Conservation (phyloP, 2,797 vertebrate species). For the Galagoides demidoff region DNA sequence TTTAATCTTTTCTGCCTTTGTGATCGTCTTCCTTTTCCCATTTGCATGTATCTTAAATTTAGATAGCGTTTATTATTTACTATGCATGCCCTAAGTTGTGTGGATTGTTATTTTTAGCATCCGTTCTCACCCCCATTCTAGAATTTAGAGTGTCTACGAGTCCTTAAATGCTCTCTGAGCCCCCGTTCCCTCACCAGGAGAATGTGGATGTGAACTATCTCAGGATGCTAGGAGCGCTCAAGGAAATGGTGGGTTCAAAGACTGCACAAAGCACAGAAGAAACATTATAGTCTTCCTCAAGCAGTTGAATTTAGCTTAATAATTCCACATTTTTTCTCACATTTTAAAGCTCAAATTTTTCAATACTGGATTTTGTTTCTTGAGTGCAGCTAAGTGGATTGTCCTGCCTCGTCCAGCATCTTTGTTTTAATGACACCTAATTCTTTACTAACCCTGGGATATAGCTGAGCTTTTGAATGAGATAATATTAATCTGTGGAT, state of each 20-base stretch:
- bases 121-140: neutral
- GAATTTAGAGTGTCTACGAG: neutral
- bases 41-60: neutral
- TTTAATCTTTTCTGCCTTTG: neutral
- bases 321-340: neutral
- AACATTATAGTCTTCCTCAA: neutral
- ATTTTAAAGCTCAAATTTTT: neutral
- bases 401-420: neutral
- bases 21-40: neutral
- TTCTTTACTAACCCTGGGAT: neutral
- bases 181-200: neutral
- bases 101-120: neutral
- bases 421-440: constrained; percentile 7
- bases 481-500: neutral
- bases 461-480: neutral
- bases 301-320: neutral
- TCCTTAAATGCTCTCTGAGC: neutral
- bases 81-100: neutral
- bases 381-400: neutral
- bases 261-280: neutral
- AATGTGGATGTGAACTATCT: neutral
- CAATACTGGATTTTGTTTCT: neutral
- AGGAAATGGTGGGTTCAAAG: neutral
- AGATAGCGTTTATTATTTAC: neutral
- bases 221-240: neutral